Base-by-base conservation (phyloP, 2,113 vertebrate genomes). In the Leptosomus discolor region DNA sequence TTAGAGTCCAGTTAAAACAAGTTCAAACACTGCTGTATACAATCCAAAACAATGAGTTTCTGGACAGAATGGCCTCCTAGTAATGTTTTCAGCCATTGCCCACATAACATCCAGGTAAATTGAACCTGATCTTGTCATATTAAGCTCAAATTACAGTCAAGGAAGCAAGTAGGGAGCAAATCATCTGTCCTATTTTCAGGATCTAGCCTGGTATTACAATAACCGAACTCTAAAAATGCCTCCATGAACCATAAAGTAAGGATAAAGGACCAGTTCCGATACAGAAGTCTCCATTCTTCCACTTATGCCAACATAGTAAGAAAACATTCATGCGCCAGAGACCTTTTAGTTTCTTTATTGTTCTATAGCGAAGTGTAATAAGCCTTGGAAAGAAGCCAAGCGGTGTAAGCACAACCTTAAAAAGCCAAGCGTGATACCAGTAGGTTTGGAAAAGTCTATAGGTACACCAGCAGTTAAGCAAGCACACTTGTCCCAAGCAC, bases 401-500 rank as follows among this genome's bases (percentile, higher is more conserved):
- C 4, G 8, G 11, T 54, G 5, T 63, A 86, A 89, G 11, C 9
- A 46, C 8, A 73, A 9, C 9, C 2, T 15, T 81, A 23, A 71
- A 63, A 86, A 78, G 4, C 13, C 11, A 16, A 24, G 16, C 5
- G 36, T 41, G 73, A 85, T 30, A 29, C 2, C 23, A 63, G 5
- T 5, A 82, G 27, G 10, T 50, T 69, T 65, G 53, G n/a, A 48
- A 65, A 53, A 2, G 1, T 39, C 37, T 61, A 0, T 10, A 60
- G 8, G 2, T 48, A 22, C 6, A 46, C 17, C 10, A 45, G 9
- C 6, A 75, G 12, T 15, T 67, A 53, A 82, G 11, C 23, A 89
- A 51, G 9, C 1, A 37, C 30, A 19, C 5, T 8, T 9, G 8
- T 24, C 15, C 1, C 1, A 37, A 24, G 16, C 9, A 67, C 8